A percentile compares a stretch with the other conserved stretches of the same genome.
These are phyloP conservation scores for Chaetodon trifasciatus DNA, from an alignment of 2,797 vertebrate species.

Conservation along the genomic window DNA sequence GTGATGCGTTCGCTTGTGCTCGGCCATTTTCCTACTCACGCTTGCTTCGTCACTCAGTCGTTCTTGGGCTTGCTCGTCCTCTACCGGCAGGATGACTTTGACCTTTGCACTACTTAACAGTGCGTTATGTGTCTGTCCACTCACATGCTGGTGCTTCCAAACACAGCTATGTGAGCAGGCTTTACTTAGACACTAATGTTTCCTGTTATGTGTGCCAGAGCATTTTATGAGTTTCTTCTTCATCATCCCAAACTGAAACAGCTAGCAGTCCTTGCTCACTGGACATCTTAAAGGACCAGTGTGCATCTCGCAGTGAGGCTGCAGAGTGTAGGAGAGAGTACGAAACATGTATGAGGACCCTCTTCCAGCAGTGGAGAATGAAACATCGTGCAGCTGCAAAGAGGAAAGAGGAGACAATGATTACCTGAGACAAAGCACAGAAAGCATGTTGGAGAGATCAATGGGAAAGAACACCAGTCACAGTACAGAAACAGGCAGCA, in stretches of 20 bases:
- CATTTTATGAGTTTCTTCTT: background rate
- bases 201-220: no score
- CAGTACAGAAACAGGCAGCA: no score
- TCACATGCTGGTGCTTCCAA: background rate
- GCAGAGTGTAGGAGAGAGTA: no score
- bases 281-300: no score
- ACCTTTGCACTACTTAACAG: conserved; percentile 46
- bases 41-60: conserved; percentile 11
- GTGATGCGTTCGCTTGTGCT: background rate
- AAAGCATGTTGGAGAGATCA: no score
- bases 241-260: background rate
- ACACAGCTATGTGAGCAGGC: background rate
- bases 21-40: background rate
- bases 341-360: no score
- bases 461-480: no score
- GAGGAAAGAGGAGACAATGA: no score
- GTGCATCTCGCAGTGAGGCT: no score
- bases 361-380: no score
- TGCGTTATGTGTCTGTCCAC: conserved; percentile 2
- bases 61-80: background rate
- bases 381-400: no score
- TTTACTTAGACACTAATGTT: background rate
- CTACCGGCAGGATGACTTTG: conserved; percentile 47
- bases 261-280: background rate
- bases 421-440: no score